These are phyloP conservation scores for Myiagra hebetior DNA, from an alignment of 2,113 vertebrate species.

Conservation along the genomic window DNA sequence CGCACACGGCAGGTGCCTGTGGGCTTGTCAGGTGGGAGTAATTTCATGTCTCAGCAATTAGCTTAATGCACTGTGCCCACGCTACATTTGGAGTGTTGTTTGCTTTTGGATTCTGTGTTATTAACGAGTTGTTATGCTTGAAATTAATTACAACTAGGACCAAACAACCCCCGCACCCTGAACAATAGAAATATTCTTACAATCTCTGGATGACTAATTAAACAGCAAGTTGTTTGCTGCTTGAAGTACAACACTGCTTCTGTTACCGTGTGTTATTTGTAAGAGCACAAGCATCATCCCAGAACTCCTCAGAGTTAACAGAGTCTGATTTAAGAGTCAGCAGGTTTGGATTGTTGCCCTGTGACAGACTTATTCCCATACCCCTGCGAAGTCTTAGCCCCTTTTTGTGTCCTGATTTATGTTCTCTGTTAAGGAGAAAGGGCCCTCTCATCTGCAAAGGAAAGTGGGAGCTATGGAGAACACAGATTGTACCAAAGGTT, in stretches of 20 bases:
- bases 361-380: not conserved
- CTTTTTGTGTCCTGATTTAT: not conserved
- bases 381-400: not conserved
- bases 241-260: not conserved
- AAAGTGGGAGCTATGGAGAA: rapidly evolving
- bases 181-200: not conserved
- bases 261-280: not conserved
- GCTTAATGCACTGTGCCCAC: not conserved
- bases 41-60: not conserved
- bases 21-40: not conserved
- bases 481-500: not conserved
- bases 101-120: not conserved
- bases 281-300: not conserved
- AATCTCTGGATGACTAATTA: not conserved
- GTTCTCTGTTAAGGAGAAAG: not conserved
- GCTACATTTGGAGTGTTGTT: not conserved
- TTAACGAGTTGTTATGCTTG: not conserved
- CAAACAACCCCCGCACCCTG: not conserved
- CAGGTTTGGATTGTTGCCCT: not conserved
- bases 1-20: not conserved
- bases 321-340: not conserved
- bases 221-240: not conserved
- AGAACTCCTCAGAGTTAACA: not conserved
- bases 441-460: not conserved
- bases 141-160: not conserved